These are phyloP conservation scores for Delia radicum DNA, from an alignment of 1,140 invertebrate genomes.

Conservation along the genomic window DNA sequence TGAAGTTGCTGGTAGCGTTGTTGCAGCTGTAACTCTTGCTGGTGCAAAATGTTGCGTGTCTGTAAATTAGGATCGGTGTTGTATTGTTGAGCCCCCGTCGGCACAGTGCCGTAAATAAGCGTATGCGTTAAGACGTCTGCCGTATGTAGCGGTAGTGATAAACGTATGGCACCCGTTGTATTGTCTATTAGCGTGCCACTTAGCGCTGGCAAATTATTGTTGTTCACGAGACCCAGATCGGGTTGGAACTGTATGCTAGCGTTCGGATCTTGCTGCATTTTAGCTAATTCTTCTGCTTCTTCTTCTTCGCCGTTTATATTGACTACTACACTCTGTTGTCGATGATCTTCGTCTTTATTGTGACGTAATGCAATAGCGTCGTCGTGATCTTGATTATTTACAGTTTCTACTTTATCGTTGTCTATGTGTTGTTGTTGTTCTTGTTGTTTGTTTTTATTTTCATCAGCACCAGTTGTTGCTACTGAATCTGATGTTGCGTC, in stretches of 20 bases:
- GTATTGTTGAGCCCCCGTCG: constrained; percentile 37
- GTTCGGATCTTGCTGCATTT: constrained; percentile 55
- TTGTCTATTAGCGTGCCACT: constrained; percentile 27
- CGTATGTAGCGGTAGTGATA: constrained; percentile 38
- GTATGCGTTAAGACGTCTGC: constrained; percentile 51
- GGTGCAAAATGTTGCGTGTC: constrained; percentile 43
- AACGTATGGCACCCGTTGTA: constrained; percentile 32
- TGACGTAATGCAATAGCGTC: background rate
- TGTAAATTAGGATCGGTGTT: constrained; percentile 38
- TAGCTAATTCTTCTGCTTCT: constrained; percentile 32
- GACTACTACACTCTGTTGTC: background rate
- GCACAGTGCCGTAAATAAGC: constrained; percentile 47
- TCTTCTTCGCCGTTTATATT: constrained; percentile 11
- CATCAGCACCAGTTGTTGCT: background rate
- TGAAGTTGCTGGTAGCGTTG: constrained; percentile 51
- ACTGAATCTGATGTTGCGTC: background rate
- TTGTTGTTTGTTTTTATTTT: background rate
- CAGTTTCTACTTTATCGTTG: background rate
- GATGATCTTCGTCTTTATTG: constrained; percentile 12
- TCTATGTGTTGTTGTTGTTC: constrained; percentile 19
- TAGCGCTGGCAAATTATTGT: constrained; percentile 36
- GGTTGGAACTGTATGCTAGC: constrained; percentile 55
- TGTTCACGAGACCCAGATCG: constrained; percentile 54
- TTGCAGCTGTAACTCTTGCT: constrained; percentile 51
- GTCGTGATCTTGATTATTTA: background rate